Base-by-base conservation (phyloP, 2,113 vertebrate species). In the Podilymbus podiceps region DNA sequence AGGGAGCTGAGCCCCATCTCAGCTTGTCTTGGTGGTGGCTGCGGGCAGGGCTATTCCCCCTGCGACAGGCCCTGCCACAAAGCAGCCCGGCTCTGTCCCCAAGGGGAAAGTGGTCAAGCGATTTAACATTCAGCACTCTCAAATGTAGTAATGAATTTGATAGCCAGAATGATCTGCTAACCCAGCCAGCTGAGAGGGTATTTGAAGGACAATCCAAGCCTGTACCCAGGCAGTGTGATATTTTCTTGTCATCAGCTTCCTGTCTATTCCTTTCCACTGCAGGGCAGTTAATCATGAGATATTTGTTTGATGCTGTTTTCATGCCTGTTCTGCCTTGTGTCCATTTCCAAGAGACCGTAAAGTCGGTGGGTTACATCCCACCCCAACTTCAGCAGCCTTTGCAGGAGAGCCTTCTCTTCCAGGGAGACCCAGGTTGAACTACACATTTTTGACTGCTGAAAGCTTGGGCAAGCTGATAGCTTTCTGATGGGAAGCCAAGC, bases 321-420 rank as follows among this genome's bases (percentile, higher is more conserved):
- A 6, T 47, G 76, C 64, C 8, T 86, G n/a, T 38, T 90, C 13
- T 80, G 9, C 42, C 15, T 33, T 74, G 6, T 63, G 60, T 91
- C 19, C 0, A 0, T 88, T 62, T 90, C 64, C 27, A 74, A 47
- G 66, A 78, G 52, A 63, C 52, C 0, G 0, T 71, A n/a, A 59
- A 55, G 50, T 56, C 0, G 0, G 27, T 68, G 58, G 73, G 71
- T 79, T 75, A 49, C 58, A 42, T 76, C 75, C 62, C n/a, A 46
- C 21, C 21, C 33, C 0, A 2, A 40, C 53, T 89, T 78, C 5
- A 2, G 42, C 73, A 81, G n/a, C 64, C 31, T 92, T 55, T 79
- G 38, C 50, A n/a, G 55, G 33, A 81, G 49, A 72, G 22, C 13
- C 2, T 6, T 9, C 17, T 55, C 40, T 59, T 50, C 22, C 75